Conservation (phyloP, 2,113 vertebrate species). For the Lonchura striata region DNA sequence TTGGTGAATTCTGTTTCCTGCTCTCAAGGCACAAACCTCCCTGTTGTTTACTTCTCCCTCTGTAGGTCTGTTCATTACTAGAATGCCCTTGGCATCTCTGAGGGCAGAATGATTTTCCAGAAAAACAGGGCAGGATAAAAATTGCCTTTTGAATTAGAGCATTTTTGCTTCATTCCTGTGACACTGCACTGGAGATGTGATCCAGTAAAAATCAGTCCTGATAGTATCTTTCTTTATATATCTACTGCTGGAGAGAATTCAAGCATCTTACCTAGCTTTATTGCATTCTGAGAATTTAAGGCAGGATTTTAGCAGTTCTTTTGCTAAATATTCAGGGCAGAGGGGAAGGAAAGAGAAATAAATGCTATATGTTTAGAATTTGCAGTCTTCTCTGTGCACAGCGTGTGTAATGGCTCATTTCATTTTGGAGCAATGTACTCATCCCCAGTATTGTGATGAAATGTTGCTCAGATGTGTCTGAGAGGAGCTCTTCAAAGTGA, state of each 20-base stretch:
- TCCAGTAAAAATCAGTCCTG: background rate
- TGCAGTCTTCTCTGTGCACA: background rate
- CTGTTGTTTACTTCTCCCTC: background rate
- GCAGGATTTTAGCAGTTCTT: background rate
- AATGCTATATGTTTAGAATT: background rate
- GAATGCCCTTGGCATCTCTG: background rate
- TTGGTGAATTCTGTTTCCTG: background rate
- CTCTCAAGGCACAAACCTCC: background rate
- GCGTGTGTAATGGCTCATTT: background rate
- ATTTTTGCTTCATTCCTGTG: background rate
- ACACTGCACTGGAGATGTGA: background rate
- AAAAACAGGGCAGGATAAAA: background rate
- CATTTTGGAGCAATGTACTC: background rate
- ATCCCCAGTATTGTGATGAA: background rate
- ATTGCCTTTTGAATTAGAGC: background rate
- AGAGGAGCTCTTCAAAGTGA: background rate
- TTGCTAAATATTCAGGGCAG: background rate
- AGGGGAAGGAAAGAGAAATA: background rate
- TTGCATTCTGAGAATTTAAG: background rate
- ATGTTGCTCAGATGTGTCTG: background rate
- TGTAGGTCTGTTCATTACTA: background rate
- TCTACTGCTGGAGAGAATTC: background rate
- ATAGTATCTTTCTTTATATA: background rate
- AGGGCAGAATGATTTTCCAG: background rate
- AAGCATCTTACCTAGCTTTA: background rate